These are phyloP conservation scores for Galemys pyrenaicus DNA, from an alignment of 2,113 vertebrate species.

Conservation along the genomic window DNA sequence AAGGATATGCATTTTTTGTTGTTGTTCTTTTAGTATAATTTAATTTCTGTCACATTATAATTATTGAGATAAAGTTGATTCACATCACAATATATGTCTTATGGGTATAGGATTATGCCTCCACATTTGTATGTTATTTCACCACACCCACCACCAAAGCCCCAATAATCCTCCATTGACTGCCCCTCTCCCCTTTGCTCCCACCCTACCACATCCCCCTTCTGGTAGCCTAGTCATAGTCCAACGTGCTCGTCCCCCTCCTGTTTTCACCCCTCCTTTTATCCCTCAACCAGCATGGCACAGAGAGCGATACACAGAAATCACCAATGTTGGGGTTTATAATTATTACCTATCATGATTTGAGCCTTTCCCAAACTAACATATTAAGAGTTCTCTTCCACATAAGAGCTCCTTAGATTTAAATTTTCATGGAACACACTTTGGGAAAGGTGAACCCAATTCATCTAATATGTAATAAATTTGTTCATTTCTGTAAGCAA, in stretches of 20 bases:
- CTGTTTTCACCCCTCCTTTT: background rate
- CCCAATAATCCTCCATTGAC: too few species aligned
- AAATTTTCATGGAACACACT: background rate
- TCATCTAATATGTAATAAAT: background rate
- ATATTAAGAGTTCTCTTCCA: background rate
- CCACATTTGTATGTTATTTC: too few species aligned
- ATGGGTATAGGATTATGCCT: too few species aligned
- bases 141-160: too few species aligned
- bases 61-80: too few species aligned
- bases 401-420: background rate
- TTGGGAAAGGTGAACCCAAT: background rate
- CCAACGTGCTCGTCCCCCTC: background rate
- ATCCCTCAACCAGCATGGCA: background rate
- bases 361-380: background rate
- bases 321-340: background rate
- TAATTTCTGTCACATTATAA: too few species aligned
- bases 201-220: too few species aligned
- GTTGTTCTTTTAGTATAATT: too few species aligned
- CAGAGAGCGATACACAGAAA: background rate
- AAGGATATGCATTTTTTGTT: background rate
- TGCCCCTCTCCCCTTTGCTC: too few species aligned
- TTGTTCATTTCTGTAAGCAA: slow-evolving; percentile 22
- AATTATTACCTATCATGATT: background rate
- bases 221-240: too few species aligned
- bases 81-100: too few species aligned